Evolutionary conservation across 2,797 vertebrate species (phyloP), one percentile per base, ranked within the genome.

Genomic region (Crypturellus tataupa): DNA sequence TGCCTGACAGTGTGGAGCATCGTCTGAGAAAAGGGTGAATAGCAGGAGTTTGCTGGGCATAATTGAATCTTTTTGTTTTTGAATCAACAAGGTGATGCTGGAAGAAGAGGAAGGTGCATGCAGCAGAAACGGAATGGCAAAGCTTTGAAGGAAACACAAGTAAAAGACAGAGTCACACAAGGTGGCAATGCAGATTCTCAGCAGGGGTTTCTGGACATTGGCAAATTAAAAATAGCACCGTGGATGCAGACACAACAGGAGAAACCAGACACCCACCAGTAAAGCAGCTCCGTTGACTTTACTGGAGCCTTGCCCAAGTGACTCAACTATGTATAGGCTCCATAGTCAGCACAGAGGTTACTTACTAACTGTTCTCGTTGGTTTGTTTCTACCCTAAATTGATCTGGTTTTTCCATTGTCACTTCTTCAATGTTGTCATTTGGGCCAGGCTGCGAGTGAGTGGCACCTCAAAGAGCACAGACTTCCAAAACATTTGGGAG

Each of bases 171-270:
- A 80, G n/a, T 17, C 96, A 94, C 94, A 90, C 78, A 77, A 95
- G 96, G 94, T 95, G 96, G 95, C 96, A 96, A 92, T 96, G 95
- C 90, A 97, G 95, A 80, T 95, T 93, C 71, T 20, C 90, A 90
- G 53, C 68, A 21, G 86, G 91, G 95, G 27, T 14, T 53, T 68
- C 73, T 82, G 91, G 87, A 56, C 73, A 6, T 3, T 0, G 72
- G 80, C 44, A 55, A 87, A 23, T 80, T 82, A 85, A 95, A 82
- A 92, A 92, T 79, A 85, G 40, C 67, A 19, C 42, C 15, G 9
- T 23, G 6, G 63, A 49, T 53, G 44, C 65, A 31, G 71, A 64
- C 9, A 60, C 37, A 42, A 4, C 8, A 1, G 67, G 35, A 73
- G 67, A 67, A 60, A 47, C 17, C 6, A 20, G 67, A 31, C 35